Evolutionary conservation across 2,888 invertebrate species (phyloP), one percentile per base, ranked within the genome.

Genomic region (Polylopha cassiicola): DNA sequence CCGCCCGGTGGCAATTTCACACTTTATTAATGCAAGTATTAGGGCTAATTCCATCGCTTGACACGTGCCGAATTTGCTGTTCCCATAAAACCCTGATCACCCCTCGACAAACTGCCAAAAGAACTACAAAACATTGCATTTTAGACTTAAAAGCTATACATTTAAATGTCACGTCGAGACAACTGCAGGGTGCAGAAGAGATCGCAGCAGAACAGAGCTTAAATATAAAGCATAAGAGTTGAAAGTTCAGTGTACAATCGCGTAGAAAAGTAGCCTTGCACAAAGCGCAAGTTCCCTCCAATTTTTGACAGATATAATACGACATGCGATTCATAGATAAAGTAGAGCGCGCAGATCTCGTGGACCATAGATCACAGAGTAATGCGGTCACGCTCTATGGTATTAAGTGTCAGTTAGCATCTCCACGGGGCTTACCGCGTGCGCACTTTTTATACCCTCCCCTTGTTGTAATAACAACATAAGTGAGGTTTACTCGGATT

Each of bases 11-110:
- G 74, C 82, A 84, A 86, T 86, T 86, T 85, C 84, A 85, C 85
- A 85, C 85, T 85, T 84, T 84, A 85, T 85, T 84, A 85, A 80
- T 81, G 78, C 74, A 75, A 82, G 84, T 81, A 85, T 85, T 84
- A 84, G 65, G 60, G 73, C 80, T 82, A 82, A 84, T 82, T 80
- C 81, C 79, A 65, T 69, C 73, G 72, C 64, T 72, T 67, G 82
- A 75, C 84, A 84, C 84, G 85, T 80, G 84, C 77, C 80, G 72
- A 80, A 76, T 81, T 79, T 72, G 78, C 65, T 68, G 66, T 84
- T 84, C 79, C 71, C 81, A 84, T 80, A 84, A 77, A 80, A 69
- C 65, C 65, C 55, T 50, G 53, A 46, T 47, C 65, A 58, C 73
- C 76, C 72, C 67, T 62, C 42, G 26, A 21, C 9, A 18, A 27